phyloP scores from a whole-genome alignment of 1,140 invertebrate genomes.

The Zaprionus africanus region DNA sequence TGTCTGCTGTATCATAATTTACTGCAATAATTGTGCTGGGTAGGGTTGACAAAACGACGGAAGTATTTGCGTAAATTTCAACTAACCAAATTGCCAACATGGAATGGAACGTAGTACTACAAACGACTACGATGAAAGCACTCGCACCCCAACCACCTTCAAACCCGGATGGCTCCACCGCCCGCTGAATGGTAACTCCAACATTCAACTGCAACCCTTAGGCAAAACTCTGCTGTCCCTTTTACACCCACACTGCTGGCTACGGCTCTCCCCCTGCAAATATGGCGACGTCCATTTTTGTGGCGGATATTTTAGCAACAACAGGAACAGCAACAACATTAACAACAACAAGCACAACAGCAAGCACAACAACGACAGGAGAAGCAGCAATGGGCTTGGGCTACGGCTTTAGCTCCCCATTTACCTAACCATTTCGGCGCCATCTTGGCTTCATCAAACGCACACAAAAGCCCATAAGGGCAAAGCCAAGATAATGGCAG shows the following conservation, averaged over 20 bases:
- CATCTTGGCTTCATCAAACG: slow-evolving; percentile 82
- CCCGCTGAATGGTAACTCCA: slow-evolving; percentile 25
- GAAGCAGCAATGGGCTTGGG: not conserved
- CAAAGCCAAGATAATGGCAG: slow-evolving; percentile 80
- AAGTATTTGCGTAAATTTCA: slow-evolving; percentile 24
- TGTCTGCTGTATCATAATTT: slow-evolving; percentile 32
- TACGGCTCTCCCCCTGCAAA: slow-evolving; percentile 54
- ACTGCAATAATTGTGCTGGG: slow-evolving; percentile 27
- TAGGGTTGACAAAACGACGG: slow-evolving; percentile 33
- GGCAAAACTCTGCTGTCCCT: slow-evolving; percentile 38
- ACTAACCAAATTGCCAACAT: slow-evolving; percentile 34
- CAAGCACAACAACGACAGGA: slow-evolving; percentile 34
- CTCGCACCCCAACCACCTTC: not conserved
- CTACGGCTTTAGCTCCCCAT: slow-evolving; percentile 44
- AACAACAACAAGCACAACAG: slow-evolving; percentile 46
- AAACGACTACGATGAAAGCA: not conserved
- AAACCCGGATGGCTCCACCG: slow-evolving; percentile 15
- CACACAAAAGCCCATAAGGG: slow-evolving; percentile 82
- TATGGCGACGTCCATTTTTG: slow-evolving; percentile 81
- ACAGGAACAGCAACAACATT: slow-evolving; percentile 43
- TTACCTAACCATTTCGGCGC: slow-evolving; percentile 69
- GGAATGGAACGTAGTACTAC: not conserved
- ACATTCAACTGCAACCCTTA: slow-evolving; percentile 45
- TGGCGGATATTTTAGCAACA: slow-evolving; percentile 78
- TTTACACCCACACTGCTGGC: slow-evolving; percentile 23